Conservation (phyloP, 1,140 invertebrate species). For the Aporrectodea caliginosa region DNA sequence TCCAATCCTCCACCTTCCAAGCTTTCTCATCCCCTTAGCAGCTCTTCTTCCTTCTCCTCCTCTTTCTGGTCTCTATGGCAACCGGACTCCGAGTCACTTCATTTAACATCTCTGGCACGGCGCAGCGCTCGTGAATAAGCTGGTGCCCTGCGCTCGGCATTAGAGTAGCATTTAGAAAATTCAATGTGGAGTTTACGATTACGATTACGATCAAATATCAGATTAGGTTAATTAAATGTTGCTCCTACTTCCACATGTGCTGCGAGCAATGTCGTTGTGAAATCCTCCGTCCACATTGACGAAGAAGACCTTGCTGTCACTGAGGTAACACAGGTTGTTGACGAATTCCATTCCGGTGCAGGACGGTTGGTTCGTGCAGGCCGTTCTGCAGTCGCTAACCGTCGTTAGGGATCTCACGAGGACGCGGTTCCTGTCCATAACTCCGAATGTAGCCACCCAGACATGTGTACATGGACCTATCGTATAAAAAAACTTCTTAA, state of each 20-base stretch:
- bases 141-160: neutral
- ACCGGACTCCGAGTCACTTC: too few relatives aligned
- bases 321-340: neutral
- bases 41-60: too few relatives aligned
- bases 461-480: too few relatives aligned
- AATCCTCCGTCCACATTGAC: neutral
- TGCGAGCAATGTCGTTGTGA: neutral
- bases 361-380: neutral
- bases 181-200: neutral
- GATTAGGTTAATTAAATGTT: neutral
- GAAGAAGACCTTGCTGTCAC: neutral
- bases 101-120: neutral
- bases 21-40: too few relatives aligned
- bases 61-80: too few relatives aligned
- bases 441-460: neutral
- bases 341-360: neutral
- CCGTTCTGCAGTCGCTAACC: neutral
- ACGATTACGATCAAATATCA: neutral
- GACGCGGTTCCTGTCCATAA: neutral
- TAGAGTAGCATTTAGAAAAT: neutral
- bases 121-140: neutral
- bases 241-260: neutral
- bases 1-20: too few relatives aligned
- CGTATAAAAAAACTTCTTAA: too few relatives aligned
- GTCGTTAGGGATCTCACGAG: neutral